Base-by-base conservation (phyloP, 2,888 invertebrate species). In the Rhagium mordax region DNA sequence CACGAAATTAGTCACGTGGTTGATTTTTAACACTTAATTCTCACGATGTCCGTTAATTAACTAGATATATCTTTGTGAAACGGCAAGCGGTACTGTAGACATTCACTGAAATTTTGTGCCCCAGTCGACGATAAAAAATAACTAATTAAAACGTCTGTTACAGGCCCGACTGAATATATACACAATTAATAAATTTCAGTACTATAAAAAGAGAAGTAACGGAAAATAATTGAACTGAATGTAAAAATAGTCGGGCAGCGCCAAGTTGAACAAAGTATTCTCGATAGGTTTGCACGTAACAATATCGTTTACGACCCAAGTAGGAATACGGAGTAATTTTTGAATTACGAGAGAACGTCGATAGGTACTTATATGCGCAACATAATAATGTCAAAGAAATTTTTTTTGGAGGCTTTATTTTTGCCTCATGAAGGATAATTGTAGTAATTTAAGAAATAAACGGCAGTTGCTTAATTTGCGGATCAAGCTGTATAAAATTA, bases 141-240 rank as follows among this genome's bases (percentile, higher is more conserved):
- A 16, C 53, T 13, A 65, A 53, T 41, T 55, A 33, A 65, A 65
- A 65, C n/a, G 6, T 59, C 53, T 20, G 29, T 15, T 10, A 49
- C 27, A 48, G 10, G 24, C 51, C 27, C 16, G 18, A 8, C 49
- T 48, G 64, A 15, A 33, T 59, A 59, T 18, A 20, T 24, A 48
- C 13, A 33, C 41, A 53, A 51, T 41, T 65, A 53, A 55, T 65
- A 53, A 53, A 53, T 65, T 65, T 65, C 18, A 41, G 18, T 20
- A 29, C 53, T 53, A 53, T 15, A 53, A 65, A 53, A 55, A 53
- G 49, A 29, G 4, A 33, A 33, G 33, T 27, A 16, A 18, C 18
- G 53, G 33, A 33, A 69, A 69, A 70, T 70, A 70, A 70, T 70
- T 70, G 70, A 53, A 61, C 33, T 53, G 53, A 70, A 70, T 53